Base-by-base conservation (phyloP, 2,888 invertebrate genomes). In the Cephalotes varians region DNA sequence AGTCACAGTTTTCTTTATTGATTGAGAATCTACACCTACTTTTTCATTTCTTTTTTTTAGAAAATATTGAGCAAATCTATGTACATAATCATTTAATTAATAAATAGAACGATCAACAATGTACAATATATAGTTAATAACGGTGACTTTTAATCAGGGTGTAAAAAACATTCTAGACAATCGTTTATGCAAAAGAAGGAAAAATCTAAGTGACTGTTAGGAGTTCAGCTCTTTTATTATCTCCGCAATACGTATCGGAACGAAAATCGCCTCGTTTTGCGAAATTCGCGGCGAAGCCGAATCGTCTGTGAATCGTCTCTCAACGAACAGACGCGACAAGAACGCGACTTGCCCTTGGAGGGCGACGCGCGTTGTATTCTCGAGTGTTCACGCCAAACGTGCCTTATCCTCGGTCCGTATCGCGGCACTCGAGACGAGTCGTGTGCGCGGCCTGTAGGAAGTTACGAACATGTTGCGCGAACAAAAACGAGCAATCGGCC, bases 361-460 rank as follows among this genome's bases (percentile, higher is more conserved):
- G 15, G 44, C 18, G 21, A 71, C 2, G 64, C 40, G 31, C 54
- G 31, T 69, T 77, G 44, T 54, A 54, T 34, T 49, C 71, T 71
- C 72, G 40, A 77, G 72, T 77, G 44, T 77, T 77, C 72, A 71
- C 77, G 44, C 72, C 77, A 44, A 71, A 71, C 71, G 56, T 77
- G 77, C 77, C 72, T 77, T 77, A 77, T 77, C 77, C 77, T 40
- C 21, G 18, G 12, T 77, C 31, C 69, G 40, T 77, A 77, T 77
- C 56, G 44, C 21, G 44, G 51, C n/a, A 54, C 51, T 76, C 51
- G 69, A 77, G 56, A 77, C 71, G 44, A 77, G 54, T 31, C 77
- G 44, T 69, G 40, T 62, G 25, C 76, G 37, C 31, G 21, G 74
- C 51, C 40, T 54, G 69, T 71, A 71, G 40, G 71, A 77, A 77